Conservation (phyloP, 2,797 vertebrate species). For the Hapalemur alaotrensis region DNA sequence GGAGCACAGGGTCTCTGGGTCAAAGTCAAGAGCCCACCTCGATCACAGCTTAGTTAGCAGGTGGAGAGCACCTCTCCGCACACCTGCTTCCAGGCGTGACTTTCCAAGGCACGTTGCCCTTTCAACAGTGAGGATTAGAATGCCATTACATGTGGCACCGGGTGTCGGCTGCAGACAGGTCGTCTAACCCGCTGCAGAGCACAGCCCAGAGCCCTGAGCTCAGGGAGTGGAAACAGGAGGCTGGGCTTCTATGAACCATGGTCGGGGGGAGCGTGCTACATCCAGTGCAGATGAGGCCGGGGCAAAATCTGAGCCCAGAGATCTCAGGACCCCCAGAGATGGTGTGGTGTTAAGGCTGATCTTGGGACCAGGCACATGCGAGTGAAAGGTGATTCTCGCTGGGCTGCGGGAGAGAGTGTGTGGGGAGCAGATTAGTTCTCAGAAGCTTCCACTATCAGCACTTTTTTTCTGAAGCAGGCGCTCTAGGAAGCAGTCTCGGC, state of each 20-base stretch:
- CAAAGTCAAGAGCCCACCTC: neutral
- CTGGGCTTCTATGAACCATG: neutral
- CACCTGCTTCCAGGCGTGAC: neutral
- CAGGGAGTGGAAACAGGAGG: neutral
- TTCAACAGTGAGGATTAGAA: neutral
- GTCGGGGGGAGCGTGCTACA: neutral
- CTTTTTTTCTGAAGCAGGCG: neutral
- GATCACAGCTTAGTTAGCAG: rapidly evolving
- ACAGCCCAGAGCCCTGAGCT: neutral
- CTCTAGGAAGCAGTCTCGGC: slow-evolving; percentile 52
- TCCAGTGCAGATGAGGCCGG: neutral
- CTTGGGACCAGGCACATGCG: neutral
- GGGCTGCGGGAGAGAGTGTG: neutral
- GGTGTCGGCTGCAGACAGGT: neutral
- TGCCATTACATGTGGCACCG: neutral
- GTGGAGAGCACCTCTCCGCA: neutral
- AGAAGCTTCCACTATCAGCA: slow-evolving; percentile 67
- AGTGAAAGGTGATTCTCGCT: neutral
- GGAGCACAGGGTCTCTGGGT: neutral
- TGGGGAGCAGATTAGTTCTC: slow-evolving; percentile 48
- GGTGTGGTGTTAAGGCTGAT: neutral
- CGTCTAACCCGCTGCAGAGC: neutral
- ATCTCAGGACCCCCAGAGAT: neutral
- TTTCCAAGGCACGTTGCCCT: neutral
- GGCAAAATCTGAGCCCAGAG: neutral